Evolutionary conservation across 2,113 vertebrate species (phyloP).

Genomic region (Mionectes macconnelli): DNA sequence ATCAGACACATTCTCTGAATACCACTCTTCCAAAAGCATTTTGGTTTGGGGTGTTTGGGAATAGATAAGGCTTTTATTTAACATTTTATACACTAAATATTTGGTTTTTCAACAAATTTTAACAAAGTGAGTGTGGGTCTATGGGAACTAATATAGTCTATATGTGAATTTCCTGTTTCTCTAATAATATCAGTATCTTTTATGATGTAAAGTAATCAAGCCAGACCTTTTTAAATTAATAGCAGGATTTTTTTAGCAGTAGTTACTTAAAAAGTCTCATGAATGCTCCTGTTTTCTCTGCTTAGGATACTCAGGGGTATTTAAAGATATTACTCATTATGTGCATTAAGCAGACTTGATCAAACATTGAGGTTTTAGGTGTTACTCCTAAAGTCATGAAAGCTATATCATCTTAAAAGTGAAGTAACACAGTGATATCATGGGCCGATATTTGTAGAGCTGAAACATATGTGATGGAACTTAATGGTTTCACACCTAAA

Average conservation of each 20-base stretch:
- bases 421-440: not conserved
- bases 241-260: not conserved
- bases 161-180: not conserved
- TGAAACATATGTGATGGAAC: not conserved
- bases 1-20: not conserved
- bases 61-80: not conserved
- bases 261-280: not conserved
- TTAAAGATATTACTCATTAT: not conserved
- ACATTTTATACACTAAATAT: not conserved
- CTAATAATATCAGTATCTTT: not conserved
- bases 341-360: not conserved
- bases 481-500: not conserved
- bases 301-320: not conserved
- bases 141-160: not conserved
- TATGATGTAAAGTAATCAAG: not conserved
- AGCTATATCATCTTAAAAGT: not conserved
- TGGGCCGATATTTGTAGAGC: not conserved
- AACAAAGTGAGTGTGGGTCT: not conserved
- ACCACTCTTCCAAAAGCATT: not conserved
- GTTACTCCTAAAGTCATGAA: not conserved
- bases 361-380: not conserved
- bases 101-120: not conserved
- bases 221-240: not conserved
- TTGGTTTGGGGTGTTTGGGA: rapidly evolving
- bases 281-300: not conserved